Percentiles rank a stretch among this genome's conserved stretches.
Evolutionary conservation across 1,140 invertebrate genomes (phyloP).

Genomic region (Notospermus geniculatus): DNA sequence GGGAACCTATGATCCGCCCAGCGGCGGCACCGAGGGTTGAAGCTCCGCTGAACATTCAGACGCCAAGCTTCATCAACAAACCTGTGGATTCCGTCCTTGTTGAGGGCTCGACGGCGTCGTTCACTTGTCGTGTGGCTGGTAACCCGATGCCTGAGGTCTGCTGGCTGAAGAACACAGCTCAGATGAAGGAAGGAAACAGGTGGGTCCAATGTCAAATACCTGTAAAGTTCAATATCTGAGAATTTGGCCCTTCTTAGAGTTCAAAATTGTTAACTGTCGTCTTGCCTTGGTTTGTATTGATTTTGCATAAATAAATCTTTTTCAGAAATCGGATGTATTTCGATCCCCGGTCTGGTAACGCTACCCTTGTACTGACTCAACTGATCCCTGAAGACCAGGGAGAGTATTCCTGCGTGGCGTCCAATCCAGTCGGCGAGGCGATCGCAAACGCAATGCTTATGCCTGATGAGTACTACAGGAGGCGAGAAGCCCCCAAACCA

Average conservation of each 20-base stretch:
- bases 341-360: conserved; percentile 21
- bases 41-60: conserved; percentile 81
- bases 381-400: conserved; percentile 80
- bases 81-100: conserved; percentile 32
- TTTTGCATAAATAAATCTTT: background rate
- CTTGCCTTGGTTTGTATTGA: background rate
- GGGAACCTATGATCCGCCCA: background rate
- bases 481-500: too few species aligned
- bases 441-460: conserved; percentile 79
- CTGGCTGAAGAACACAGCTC: conserved; percentile 36
- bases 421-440: conserved; percentile 82
- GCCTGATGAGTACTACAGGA: conserved; percentile 26
- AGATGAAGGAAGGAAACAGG: conserved; percentile 1
- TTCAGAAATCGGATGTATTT: conserved; percentile 20
- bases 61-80: conserved; percentile 39
- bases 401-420: conserved; percentile 86
- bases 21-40: background rate
- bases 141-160: conserved; percentile 46
- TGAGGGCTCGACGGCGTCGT: conserved; percentile 43
- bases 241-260: too few species aligned
- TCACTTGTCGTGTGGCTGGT: conserved; percentile 48
- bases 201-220: too few species aligned
- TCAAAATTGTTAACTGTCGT: background rate
- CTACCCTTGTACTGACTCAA: conserved; percentile 76
- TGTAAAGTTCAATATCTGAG: too few species aligned